Percentiles rank a stretch among this genome's conserved stretches.
These are phyloP conservation scores for Coenonympha arcania DNA, from an alignment of 2,888 invertebrate genomes.

Conservation along the genomic window DNA sequence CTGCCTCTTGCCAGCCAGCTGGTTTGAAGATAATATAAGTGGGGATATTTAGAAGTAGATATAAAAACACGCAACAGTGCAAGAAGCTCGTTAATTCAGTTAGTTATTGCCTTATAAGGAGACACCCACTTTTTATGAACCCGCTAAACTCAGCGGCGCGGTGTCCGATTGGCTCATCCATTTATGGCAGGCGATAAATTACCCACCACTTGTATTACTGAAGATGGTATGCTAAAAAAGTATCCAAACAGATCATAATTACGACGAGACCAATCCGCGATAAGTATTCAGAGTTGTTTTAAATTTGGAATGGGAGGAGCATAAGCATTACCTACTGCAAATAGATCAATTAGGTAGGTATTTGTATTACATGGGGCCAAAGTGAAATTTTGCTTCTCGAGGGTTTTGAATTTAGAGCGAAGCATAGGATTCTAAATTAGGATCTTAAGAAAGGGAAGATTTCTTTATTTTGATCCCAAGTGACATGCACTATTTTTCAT, in stretches of 20 bases:
- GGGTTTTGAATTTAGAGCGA: no score
- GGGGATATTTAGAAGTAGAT: no score
- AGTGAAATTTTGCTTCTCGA: no score
- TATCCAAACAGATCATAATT: conserved; percentile 26
- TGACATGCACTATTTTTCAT: no score
- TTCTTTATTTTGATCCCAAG: no score
- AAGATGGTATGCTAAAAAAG: conserved; percentile 49
- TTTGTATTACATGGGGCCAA: no score
- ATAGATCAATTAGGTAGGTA: no score
- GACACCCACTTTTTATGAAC: conserved; percentile 12
- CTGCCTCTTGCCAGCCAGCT: no score
- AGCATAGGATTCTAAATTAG: no score
- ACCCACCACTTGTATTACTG: conserved; percentile 27
- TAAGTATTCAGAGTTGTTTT: conserved; percentile 30
- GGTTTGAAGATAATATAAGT: no score
- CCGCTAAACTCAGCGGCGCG: conserved; percentile 1
- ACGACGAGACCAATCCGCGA: conserved; percentile 25
- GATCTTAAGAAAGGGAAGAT: no score
- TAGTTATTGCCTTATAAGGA: conserved; percentile 2
- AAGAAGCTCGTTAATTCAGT: neutral
- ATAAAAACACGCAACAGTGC: neutral
- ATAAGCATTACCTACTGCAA: conserved; percentile 22
- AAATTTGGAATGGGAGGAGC: conserved; percentile 49
- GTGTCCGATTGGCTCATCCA: conserved; percentile 29
- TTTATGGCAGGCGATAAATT: conserved; percentile 31